Percentiles rank a stretch among this genome's conserved stretches.
Evolutionary conservation across 1,140 invertebrate genomes (phyloP).

Genomic region (Drosophila triauraria): DNA sequence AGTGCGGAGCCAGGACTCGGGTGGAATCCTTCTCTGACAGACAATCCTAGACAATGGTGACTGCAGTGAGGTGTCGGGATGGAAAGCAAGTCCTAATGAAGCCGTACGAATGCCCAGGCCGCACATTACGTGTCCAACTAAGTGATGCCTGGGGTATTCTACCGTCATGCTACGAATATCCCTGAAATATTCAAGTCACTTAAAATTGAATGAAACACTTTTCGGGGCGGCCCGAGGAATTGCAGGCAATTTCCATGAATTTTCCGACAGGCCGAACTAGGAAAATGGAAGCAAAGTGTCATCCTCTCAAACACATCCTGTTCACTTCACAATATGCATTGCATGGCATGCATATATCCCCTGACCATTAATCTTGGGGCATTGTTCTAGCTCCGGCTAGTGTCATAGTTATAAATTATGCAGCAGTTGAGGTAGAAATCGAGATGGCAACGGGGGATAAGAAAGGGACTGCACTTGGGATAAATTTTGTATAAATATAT

Average conservation of each 20-base stretch:
- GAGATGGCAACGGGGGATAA: constrained; percentile 45
- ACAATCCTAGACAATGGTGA: constrained; percentile 58
- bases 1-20: constrained; percentile 44
- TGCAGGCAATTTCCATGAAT: constrained; percentile 39
- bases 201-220: constrained; percentile 41
- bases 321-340: constrained; percentile 17
- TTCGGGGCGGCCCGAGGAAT: constrained; percentile 11
- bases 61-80: constrained; percentile 45
- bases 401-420: constrained; percentile 80
- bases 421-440: constrained; percentile 50
- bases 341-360: constrained; percentile 9
- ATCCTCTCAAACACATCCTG: constrained; percentile 52
- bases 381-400: constrained; percentile 60
- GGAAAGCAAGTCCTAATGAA: constrained; percentile 50
- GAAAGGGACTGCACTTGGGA: constrained; percentile 7
- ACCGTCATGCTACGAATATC: constrained; percentile 10
- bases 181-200: constrained; percentile 46
- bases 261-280: constrained; percentile 22
- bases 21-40: constrained; percentile 43
- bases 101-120: constrained; percentile 28
- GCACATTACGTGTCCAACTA: constrained; percentile 44
- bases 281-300: constrained; percentile 36
- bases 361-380: constrained; percentile 72
- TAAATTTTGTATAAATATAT: neutral
- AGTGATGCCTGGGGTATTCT: constrained; percentile 29